phyloP scores from a whole-genome alignment of 2,797 vertebrate species.

The Sebastiscus tertius region DNA sequence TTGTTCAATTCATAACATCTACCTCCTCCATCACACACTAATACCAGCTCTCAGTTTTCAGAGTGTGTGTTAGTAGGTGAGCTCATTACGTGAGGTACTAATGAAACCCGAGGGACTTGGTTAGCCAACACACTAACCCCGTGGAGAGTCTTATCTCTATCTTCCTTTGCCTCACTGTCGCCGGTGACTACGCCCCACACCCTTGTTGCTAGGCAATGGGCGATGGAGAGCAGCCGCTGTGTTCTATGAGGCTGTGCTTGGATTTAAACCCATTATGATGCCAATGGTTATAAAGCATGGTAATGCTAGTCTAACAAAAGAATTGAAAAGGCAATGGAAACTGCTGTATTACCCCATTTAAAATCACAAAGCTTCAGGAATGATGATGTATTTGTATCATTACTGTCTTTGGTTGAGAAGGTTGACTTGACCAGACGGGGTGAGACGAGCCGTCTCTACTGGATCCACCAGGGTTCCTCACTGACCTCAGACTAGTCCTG shows the following conservation, averaged over 20 bases:
- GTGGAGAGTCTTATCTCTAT: conserved; percentile 3
- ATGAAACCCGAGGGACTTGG: conserved; percentile 65
- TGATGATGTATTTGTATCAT: background rate
- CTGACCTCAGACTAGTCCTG: no score
- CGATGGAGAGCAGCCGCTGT: conserved; percentile 36
- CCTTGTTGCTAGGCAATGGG: conserved; percentile 73
- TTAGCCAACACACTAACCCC: conserved; percentile 14
- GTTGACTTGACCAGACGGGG: background rate
- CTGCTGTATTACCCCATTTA: background rate
- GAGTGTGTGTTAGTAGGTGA: conserved; percentile 1
- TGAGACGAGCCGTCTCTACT: background rate
- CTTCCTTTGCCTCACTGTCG: conserved; percentile 13
- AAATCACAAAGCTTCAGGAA: background rate
- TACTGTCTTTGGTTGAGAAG: background rate
- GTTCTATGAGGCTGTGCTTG: background rate
- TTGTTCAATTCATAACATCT: conserved; percentile 1
- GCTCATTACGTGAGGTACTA: conserved; percentile 55
- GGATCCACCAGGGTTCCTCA: background rate
- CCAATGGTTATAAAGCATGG: background rate
- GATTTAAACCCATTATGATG: background rate
- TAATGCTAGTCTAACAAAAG: background rate
- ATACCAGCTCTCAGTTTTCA: background rate
- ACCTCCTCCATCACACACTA: background rate
- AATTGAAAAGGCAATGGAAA: background rate
- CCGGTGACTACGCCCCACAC: conserved; percentile 50